Base-by-base conservation (phyloP, 2,888 invertebrate genomes). In the Epistrophe eligans region DNA sequence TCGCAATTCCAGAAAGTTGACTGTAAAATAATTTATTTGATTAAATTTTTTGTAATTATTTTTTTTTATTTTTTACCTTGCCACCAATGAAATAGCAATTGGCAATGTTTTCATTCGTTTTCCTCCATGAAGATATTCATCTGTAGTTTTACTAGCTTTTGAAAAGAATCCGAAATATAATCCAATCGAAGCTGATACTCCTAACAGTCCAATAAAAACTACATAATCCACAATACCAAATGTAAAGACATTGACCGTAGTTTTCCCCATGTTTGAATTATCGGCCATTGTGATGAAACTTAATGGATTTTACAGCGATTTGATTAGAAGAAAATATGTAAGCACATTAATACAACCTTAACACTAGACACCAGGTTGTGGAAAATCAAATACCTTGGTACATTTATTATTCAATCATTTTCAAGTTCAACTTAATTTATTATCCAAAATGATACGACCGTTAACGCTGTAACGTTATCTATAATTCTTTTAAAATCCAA, bases 71-170 rank as follows among this genome's bases (percentile, higher is more conserved):
- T 35, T n/a, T 24, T 60, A 92, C 92, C 92, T 92, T 50, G 95
- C 95, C 80, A 95, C 93, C n/a, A 95, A 91, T 0, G 95, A 95
- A 90, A 95, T 94, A 15, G 95, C 94, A 73, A 95, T 94, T 0
- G 95, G 95, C 87, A 95, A 92, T 1, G 94, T 93, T 80, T 94
- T 93, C 93, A 95, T 94, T 79, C 93, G 93, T 80, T 93, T 93
- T 64, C 94, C 94, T 4, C 95, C 95, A 89, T 94, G 93, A 50
- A 95, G 92, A 90, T 95, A 95, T 83, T 94, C 94, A 50, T 94
- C 94, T 0, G 93, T 93, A 0, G 94, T 94, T 83, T 94, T 94
- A 70, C 93, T 92, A 45, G 92, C 90, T 89, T 93, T 94, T 57
- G 94, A 93, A 89, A 93, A 94, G 89, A 93, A 94, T 38, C 93